These are phyloP conservation scores for Napeogenes sylphis DNA, from an alignment of 2,888 invertebrate genomes.

Conservation along the genomic window DNA sequence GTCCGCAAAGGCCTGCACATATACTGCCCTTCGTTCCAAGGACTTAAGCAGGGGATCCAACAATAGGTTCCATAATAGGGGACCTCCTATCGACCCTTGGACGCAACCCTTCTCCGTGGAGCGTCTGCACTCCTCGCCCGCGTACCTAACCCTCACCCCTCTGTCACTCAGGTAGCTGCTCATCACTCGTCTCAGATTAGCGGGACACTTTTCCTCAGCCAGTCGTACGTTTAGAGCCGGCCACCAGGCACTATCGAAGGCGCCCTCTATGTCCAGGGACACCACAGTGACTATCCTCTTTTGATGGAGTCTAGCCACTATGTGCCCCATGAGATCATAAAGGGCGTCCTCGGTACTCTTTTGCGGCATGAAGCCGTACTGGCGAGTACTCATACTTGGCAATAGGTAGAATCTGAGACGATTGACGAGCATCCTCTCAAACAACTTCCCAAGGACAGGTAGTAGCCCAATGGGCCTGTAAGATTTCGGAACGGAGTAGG, in stretches of 20 bases:
- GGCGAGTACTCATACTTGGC: too few species aligned
- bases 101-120: constrained; percentile 24
- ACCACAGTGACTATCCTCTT: constrained; percentile 14
- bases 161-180: constrained; percentile 17
- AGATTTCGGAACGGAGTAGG: too few species aligned
- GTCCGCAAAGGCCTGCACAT: background rate
- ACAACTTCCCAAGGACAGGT: too few species aligned
- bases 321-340: background rate
- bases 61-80: constrained; percentile 21
- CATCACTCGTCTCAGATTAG: background rate
- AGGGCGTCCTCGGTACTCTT: constrained; percentile 1
- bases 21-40: background rate
- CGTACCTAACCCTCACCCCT: constrained; percentile 15
- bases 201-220: constrained; percentile 22
- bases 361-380: too few species aligned
- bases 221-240: constrained; percentile 27
- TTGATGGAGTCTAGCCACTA: background rate
- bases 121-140: constrained; percentile 5
- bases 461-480: too few species aligned
- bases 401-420: too few species aligned
- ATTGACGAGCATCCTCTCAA: too few species aligned
- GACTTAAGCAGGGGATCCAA: constrained; percentile 16
- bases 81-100: constrained; percentile 26
- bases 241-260: constrained; percentile 42
- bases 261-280: constrained; percentile 34